Base-by-base conservation (phyloP, 2,888 invertebrate species). In the Stenchaetothrips biformis region DNA sequence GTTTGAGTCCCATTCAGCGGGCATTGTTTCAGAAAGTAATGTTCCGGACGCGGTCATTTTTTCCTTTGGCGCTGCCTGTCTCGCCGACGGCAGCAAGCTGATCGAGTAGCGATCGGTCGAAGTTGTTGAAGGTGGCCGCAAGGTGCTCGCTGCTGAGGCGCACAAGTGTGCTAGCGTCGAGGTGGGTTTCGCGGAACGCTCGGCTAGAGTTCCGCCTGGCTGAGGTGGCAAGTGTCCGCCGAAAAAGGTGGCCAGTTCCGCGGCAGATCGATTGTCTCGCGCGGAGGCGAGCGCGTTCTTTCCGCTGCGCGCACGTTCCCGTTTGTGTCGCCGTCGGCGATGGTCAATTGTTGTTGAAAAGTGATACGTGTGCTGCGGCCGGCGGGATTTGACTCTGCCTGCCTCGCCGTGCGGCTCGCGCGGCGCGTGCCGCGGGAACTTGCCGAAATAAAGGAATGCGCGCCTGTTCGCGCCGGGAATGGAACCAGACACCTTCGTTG, bases 181-280 rank as follows among this genome's bases (percentile, higher is more conserved):
- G 67, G 67, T 74, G 67, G 21, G 67, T 18, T 74, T 74, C 67
- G 25, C 67, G 11, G 67, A 74, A 74, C 67, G 67, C 67, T 13
- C 59, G 18, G 59, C 13, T 16, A 2, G 59, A 37, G 37, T 37
- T 37, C 37, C 37, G 37, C 37, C 37, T 16, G 53, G 53, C 67
- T 67, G 67, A 67, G 7, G 7, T 21, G 21, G 21, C 67, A 67
- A 9, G 7, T 7, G 9, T 25, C 59, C 59, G 59, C 59, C 59
- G 59, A 59, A 59, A 59, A 59, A 18, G 59, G 6, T 18, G 13
- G 18, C 13, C 11, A n/a, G 21, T 25, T 74, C 21, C 67, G 53
- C 53, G 16, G 25, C 67, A 11, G 67, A 74, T 74, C 67, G 25
- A 74, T 74, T 74, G 67, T 74, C 67, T 74, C 67, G 25, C 18